A percentile compares a stretch with the other conserved stretches of the same genome.
Evolutionary conservation across 2,797 vertebrate genomes (phyloP).

Genomic region (Pangasius sanitwongsei): DNA sequence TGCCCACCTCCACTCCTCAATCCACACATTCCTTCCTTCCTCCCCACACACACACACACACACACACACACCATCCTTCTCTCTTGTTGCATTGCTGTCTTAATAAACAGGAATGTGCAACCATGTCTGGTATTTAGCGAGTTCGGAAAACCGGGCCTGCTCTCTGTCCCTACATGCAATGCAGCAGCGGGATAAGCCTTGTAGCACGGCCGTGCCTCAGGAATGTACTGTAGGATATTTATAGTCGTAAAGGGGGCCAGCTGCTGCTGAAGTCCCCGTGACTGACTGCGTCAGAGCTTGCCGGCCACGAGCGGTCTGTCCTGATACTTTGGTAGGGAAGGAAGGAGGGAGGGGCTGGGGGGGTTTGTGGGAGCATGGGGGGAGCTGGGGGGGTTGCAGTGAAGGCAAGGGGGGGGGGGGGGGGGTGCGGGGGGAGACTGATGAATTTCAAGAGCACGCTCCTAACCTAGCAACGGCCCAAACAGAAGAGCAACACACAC

Average conservation of each 20-base stretch:
- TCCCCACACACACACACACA: neutral
- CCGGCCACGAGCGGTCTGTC: neutral
- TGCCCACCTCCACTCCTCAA: slow-evolving; percentile 17
- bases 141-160: slow-evolving; percentile 58
- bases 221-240: slow-evolving; percentile 64
- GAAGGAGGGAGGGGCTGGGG: no score
- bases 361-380: no score
- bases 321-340: slow-evolving; percentile 3
- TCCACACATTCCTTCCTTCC: slow-evolving; percentile 46
- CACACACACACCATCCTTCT: slow-evolving; percentile 17
- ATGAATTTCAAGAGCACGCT: slow-evolving; percentile 57
- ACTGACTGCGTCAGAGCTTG: slow-evolving; percentile 54
- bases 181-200: slow-evolving; percentile 42
- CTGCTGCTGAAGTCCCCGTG: slow-evolving; percentile 65
- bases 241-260: slow-evolving; percentile 71
- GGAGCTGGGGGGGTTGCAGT: neutral
- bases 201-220: slow-evolving; percentile 38
- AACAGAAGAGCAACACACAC: slow-evolving; percentile 66
- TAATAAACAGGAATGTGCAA: slow-evolving; percentile 74
- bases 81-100: slow-evolving; percentile 51
- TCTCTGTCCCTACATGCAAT: slow-evolving; percentile 56
- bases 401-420: no score
- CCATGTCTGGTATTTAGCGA: slow-evolving; percentile 69
- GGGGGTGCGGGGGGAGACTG: no score
- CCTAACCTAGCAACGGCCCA: slow-evolving; percentile 69